These are phyloP conservation scores for Morone saxatilis DNA, from an alignment of 2,113 vertebrate species.

Conservation along the genomic window DNA sequence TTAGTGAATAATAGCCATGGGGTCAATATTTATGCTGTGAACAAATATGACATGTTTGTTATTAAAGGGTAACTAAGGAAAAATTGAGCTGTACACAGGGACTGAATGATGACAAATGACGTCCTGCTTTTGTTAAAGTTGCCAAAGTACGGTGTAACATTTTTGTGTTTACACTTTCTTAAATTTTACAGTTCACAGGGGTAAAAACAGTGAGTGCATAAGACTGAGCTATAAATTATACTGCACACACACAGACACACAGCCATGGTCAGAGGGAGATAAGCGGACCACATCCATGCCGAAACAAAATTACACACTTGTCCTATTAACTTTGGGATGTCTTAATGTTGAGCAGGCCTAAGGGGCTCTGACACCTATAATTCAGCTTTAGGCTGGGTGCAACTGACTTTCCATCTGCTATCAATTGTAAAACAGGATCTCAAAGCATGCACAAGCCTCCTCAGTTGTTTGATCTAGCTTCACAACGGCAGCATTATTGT, in stretches of 20 bases:
- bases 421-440: slow-evolving; percentile 50
- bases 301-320: slow-evolving; percentile 80
- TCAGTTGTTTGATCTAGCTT: slow-evolving; percentile 22
- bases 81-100: slow-evolving; percentile 4
- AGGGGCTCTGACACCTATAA: slow-evolving; percentile 62
- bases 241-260: background rate
- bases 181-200: slow-evolving; percentile 7
- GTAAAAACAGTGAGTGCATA: background rate
- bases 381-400: slow-evolving; percentile 47
- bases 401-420: slow-evolving; percentile 66
- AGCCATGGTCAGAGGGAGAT: slow-evolving; percentile 14
- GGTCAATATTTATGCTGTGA: slow-evolving; percentile 6
- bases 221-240: slow-evolving; percentile 13
- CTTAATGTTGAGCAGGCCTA: slow-evolving; percentile 65
- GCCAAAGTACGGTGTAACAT: slow-evolving; percentile 28
- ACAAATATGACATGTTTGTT: slow-evolving; percentile 17
- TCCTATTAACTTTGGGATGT: slow-evolving; percentile 56
- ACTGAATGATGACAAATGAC: slow-evolving; percentile 34
- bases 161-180: background rate
- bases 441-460: slow-evolving; percentile 32
- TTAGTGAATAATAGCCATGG: slow-evolving; percentile 3
- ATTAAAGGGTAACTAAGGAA: slow-evolving; percentile 15
- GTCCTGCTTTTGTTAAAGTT: slow-evolving; percentile 19
- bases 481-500: slow-evolving; percentile 14
- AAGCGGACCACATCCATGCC: slow-evolving; percentile 45